A percentile compares a stretch with the other conserved stretches of the same genome.
Evolutionary conservation across 2,113 vertebrate species (phyloP).

Genomic region (Tetraodon nigroviridis): DNA sequence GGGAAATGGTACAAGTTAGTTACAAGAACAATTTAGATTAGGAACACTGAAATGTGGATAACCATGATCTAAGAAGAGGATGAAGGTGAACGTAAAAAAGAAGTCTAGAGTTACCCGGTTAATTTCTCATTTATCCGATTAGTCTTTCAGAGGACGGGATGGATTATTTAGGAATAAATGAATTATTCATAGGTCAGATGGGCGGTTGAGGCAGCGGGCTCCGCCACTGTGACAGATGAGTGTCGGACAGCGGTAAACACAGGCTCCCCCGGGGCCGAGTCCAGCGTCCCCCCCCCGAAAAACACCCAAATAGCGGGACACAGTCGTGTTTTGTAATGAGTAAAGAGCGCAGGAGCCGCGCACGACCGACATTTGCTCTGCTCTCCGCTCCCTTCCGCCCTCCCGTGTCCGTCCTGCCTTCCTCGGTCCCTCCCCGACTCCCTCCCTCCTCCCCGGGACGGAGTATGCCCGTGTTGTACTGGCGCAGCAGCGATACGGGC

Average conservation of each 20-base stretch:
- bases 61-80: too few species aligned
- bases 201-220: background rate
- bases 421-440: slow-evolving; percentile 1
- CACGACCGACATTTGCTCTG: slow-evolving; percentile 62
- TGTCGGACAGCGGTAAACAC: slow-evolving; percentile 36
- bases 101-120: too few species aligned
- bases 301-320: slow-evolving; percentile 31
- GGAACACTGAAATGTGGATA: too few species aligned
- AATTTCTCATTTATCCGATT: too few species aligned
- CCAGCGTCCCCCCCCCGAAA: slow-evolving; percentile 7
- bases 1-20: too few species aligned
- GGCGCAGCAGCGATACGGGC: slow-evolving; percentile 79
- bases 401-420: slow-evolving; percentile 30
- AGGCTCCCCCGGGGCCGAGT: slow-evolving; percentile 5
- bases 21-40: too few species aligned
- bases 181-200: slow-evolving; percentile 29
- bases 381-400: slow-evolving; percentile 36
- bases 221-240: slow-evolving; percentile 44
- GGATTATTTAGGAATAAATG: slow-evolving; percentile 3
- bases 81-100: too few species aligned
- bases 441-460: slow-evolving; percentile 50
- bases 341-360: slow-evolving; percentile 40
- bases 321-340: slow-evolving; percentile 38
- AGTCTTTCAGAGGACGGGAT: too few species aligned
- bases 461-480: slow-evolving; percentile 79